Evolutionary conservation across 1,140 invertebrate species (phyloP).

Genomic region (Aphelenchoides avenae): DNA sequence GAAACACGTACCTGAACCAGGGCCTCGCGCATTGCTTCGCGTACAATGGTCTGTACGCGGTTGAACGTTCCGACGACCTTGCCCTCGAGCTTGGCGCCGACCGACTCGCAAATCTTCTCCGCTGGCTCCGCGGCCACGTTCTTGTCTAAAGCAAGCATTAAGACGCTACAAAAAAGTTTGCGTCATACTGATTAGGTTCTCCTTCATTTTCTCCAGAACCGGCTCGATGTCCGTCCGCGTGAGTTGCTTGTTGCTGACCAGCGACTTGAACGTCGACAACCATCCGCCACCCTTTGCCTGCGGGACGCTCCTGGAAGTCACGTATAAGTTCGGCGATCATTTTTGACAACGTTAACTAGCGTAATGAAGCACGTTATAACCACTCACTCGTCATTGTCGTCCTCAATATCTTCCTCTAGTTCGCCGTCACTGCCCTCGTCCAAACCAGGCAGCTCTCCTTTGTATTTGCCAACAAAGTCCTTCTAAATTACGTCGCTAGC

Average conservation of each 20-base stretch:
- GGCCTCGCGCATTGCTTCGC: constrained; percentile 68
- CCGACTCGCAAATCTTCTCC: constrained; percentile 86
- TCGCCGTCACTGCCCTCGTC: constrained; percentile 38
- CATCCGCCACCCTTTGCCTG: too few relatives aligned
- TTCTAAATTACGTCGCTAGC: constrained; percentile 28
- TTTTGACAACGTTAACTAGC: neutral
- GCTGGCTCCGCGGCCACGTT: constrained; percentile 97
- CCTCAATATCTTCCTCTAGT: constrained; percentile 33
- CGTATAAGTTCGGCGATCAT: neutral
- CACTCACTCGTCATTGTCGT: neutral
- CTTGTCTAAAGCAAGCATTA: constrained; percentile 66
- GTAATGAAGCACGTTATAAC: constrained; percentile 9
- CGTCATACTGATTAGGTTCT: constrained; percentile 76
- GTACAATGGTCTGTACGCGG: constrained; percentile 79
- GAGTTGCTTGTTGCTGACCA: constrained; percentile 60
- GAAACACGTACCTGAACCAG: constrained; percentile 53
- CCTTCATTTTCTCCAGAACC: constrained; percentile 85
- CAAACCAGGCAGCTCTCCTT: constrained; percentile 47
- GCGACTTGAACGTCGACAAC: constrained; percentile 57
- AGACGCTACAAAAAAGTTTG: constrained; percentile 12
- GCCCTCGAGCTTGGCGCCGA: constrained; percentile 83
- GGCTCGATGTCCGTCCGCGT: constrained; percentile 70
- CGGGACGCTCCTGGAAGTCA: neutral
- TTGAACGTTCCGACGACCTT: constrained; percentile 67
- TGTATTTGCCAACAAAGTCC: constrained; percentile 41